Evolutionary conservation across 2,888 invertebrate genomes (phyloP), one percentile per base, ranked within the genome.

Genomic region (Apodemia hepburni): DNA sequence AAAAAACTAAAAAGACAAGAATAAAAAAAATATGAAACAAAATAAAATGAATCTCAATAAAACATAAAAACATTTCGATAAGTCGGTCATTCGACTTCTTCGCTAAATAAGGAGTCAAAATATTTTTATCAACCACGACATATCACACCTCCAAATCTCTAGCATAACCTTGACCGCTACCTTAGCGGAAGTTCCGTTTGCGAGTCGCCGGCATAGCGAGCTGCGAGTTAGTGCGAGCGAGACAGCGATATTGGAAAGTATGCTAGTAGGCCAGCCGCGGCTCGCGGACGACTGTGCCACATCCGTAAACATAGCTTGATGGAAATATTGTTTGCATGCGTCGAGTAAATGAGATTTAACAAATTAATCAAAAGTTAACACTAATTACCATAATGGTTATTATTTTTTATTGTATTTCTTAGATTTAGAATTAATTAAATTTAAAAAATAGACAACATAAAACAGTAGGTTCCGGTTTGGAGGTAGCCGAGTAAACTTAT

Each of bases 151-250:
- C 67, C 64, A 63, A 68, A 68, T 64, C 63, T 51, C 60, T 75
- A 75, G 73, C 73, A 74, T 79, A 86, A 82, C 86, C 86, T 86
- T 87, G 86, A 84, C 85, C 80, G 77, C 75, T 75, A 76, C 79
- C 76, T 77, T 74, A 42, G 27, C 59, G 59, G 59, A 59, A 45
- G 59, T n/a, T 54, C 58, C 45, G 58, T 18, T 57, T 45, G 61
- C 51, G 38, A 61, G 61, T 51, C 9, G 29, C 15, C 7, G 42
- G 59, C 17, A 38, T 58, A 59, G 12, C 59, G 59, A 17, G 45
- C 35, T 17, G 27, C 64, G 68, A 70, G 67, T 62, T 68, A 69
- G 63, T 62, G 66, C 68, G 71, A 69, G 64, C 70, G 71, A 73
- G 72, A 80, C 72, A 75, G 77, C 73, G 72, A 72, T 65, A 68